phyloP scores from a whole-genome alignment of 2,888 invertebrate species.

The Nomada ferruginata region DNA sequence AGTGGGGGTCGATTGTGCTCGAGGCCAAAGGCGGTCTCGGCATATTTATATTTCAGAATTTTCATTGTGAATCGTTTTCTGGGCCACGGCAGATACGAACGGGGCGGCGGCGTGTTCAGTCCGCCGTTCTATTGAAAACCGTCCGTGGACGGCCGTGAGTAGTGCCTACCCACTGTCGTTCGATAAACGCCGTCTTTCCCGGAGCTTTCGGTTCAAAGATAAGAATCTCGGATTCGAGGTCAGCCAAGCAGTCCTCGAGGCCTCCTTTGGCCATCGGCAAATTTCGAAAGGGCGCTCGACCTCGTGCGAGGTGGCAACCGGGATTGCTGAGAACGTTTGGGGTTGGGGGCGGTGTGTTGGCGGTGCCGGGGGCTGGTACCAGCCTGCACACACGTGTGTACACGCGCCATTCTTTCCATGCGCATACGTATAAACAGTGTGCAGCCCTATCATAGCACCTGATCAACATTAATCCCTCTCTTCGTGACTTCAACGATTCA shows the following conservation, averaged over 20 bases:
- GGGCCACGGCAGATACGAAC: conserved; percentile 46
- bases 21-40: conserved; percentile 40
- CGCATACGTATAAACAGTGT: too few relatives aligned
- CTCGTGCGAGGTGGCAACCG: conserved; percentile 61
- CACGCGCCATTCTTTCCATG: neutral
- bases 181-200: conserved; percentile 69
- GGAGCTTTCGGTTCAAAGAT: conserved; percentile 70
- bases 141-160: conserved; percentile 65
- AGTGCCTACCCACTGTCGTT: conserved; percentile 59
- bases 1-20: conserved; percentile 27
- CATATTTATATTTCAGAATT: conserved; percentile 67
- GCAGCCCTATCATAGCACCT: too few relatives aligned
- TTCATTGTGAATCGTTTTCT: conserved; percentile 67
- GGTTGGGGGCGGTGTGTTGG: neutral
- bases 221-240: conserved; percentile 74
- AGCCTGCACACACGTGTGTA: neutral
- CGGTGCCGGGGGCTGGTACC: neutral
- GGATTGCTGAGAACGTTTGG: neutral
- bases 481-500: too few relatives aligned
- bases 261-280: conserved; percentile 73
- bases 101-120: conserved; percentile 30
- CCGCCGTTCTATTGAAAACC: conserved; percentile 46
- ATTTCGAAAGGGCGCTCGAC: conserved; percentile 75
- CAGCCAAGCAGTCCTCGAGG: conserved; percentile 70
- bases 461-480: too few relatives aligned